Evolutionary conservation across 2,113 vertebrate genomes (phyloP).

Genomic region (Dinomys branickii): DNA sequence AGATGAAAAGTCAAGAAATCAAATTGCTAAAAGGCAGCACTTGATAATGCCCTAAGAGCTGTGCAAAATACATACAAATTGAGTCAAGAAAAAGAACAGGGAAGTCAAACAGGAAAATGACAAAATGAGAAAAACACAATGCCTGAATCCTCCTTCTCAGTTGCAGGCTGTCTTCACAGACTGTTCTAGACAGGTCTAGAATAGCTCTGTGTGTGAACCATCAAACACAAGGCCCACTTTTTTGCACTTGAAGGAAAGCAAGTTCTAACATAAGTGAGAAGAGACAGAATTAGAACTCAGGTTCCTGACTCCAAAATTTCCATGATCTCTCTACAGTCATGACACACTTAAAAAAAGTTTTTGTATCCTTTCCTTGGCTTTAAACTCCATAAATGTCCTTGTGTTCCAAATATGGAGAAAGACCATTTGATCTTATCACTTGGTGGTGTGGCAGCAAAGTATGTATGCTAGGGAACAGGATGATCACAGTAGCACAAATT

Average conservation of each 20-base stretch:
- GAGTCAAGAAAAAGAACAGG: neutral
- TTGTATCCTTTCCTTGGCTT: neutral
- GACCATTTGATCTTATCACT: neutral
- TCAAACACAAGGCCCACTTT: neutral
- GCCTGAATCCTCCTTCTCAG: neutral
- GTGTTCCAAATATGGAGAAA: neutral
- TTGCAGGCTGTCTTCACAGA: neutral
- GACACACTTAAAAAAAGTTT: neutral
- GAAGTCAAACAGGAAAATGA: neutral
- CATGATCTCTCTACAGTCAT: neutral
- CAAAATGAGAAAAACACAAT: neutral
- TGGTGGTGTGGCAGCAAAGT: neutral
- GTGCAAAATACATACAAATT: neutral
- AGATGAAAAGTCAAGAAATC: neutral
- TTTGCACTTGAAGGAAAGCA: neutral
- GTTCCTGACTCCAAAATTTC: conserved; percentile 16
- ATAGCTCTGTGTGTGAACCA: neutral
- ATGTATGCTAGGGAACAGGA: neutral
- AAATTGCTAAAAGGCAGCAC: neutral
- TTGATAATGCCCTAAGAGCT: neutral
- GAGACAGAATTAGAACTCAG: neutral
- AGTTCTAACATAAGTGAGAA: neutral
- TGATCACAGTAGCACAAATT: neutral
- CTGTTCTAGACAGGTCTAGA: neutral
- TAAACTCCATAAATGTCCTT: neutral